phyloP scores from a whole-genome alignment of 2,113 vertebrate genomes.

The Nansenia antarctica region DNA sequence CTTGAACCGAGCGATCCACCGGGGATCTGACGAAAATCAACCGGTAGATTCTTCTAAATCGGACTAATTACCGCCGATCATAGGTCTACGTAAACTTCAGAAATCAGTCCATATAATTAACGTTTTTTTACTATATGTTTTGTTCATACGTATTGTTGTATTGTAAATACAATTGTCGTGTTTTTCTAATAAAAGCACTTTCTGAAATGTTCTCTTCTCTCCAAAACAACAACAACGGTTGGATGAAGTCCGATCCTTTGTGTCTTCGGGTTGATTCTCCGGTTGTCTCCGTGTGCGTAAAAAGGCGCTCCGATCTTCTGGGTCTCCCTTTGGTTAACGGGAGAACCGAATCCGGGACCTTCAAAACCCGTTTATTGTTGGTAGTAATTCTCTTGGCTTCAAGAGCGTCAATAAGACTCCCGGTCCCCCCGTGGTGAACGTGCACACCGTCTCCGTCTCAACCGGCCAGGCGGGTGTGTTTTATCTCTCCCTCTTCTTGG shows the following conservation, averaged over 20 bases:
- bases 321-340: background rate
- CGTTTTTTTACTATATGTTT: too few species aligned
- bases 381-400: too few species aligned
- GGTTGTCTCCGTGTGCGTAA: background rate
- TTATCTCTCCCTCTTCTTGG: constrained; percentile 60
- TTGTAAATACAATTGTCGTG: background rate
- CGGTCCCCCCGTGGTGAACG: constrained; percentile 18
- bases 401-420: background rate
- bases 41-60: background rate
- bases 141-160: too few species aligned
- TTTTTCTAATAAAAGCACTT: background rate
- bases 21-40: background rate
- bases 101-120: background rate
- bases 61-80: background rate
- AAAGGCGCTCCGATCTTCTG: constrained; percentile 19
- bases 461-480: constrained; percentile 50
- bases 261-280: background rate
- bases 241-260: background rate
- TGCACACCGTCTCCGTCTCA: constrained; percentile 54
- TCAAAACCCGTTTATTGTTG: too few species aligned
- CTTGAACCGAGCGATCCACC: constrained; percentile 24
- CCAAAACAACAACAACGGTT: background rate
- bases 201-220: background rate
- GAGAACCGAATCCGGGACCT: background rate
- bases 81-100: background rate